Percentiles rank a stretch among this genome's conserved stretches.
phyloP scores from a whole-genome alignment of 2,888 invertebrate species.

The Ephialtes manifestator region DNA sequence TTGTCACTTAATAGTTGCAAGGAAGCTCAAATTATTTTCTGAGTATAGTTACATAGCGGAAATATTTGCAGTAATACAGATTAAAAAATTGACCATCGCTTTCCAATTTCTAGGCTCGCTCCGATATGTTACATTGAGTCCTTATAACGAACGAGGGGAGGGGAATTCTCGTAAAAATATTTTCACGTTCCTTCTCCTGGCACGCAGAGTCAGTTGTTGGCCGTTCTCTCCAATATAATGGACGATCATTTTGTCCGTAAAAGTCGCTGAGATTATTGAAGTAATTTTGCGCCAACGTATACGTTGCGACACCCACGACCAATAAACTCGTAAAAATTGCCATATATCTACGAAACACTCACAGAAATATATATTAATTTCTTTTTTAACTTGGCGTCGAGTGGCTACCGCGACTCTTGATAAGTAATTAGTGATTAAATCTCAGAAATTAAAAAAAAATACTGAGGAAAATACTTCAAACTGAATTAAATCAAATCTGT shows the following conservation, averaged over 20 bases:
- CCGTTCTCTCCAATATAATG: constrained; percentile 33
- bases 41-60: neutral
- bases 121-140: constrained; percentile 6
- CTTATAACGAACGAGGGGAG: constrained; percentile 18
- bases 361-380: constrained; percentile 32
- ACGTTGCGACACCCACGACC: constrained; percentile 51
- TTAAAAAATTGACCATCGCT: constrained; percentile 24
- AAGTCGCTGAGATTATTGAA: constrained; percentile 48
- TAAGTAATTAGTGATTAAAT: no score
- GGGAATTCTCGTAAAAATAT: constrained; percentile 37
- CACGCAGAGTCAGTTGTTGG: constrained; percentile 7
- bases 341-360: neutral
- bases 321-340: constrained; percentile 3
- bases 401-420: no score
- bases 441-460: no score
- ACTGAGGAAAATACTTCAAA: no score
- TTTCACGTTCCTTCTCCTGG: constrained; percentile 18
- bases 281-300: constrained; percentile 41
- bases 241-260: constrained; percentile 49
- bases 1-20: no score
- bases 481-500: no score
- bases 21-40: neutral
- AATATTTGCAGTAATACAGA: neutral
- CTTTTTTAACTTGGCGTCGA: no score
- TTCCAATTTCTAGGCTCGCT: constrained; percentile 48